A percentile compares a stretch with the other conserved stretches of the same genome.
phyloP scores from a whole-genome alignment of 2,113 vertebrate genomes.

The Pluvialis apricaria region DNA sequence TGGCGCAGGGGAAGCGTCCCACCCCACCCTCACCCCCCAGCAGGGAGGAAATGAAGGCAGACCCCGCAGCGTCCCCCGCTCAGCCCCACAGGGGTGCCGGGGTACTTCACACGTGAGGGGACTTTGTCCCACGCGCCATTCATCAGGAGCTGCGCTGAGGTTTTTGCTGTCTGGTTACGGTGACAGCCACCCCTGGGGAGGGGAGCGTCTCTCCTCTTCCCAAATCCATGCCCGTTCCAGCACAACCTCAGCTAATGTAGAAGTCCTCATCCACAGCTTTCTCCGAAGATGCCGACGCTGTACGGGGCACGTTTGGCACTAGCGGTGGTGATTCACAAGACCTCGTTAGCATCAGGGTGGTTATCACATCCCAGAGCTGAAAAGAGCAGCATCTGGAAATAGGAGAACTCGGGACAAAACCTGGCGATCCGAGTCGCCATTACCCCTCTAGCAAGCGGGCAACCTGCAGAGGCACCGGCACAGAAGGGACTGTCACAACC shows the following conservation, averaged over 20 bases:
- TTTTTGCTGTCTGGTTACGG: not conserved
- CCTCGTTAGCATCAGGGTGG: too few species aligned
- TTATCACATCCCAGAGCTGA: not conserved
- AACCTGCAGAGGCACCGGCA: not conserved
- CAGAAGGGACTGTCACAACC: not conserved
- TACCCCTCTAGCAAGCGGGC: not conserved
- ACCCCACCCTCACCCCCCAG: not conserved
- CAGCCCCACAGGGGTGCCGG: not conserved
- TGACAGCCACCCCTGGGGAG: not conserved
- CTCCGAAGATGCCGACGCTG: fast-evolving
- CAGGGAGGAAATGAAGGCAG: not conserved
- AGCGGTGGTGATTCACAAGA: not conserved
- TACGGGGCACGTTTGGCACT: fast-evolving
- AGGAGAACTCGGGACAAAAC: not conserved
- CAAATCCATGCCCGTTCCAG: not conserved
- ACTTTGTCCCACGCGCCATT: not conserved
- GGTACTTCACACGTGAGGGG: fast-evolving
- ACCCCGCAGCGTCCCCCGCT: fast-evolving
- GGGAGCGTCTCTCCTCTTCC: not conserved
- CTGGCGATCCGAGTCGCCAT: fast-evolving
- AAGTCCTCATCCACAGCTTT: not conserved
- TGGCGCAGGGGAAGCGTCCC: not conserved
- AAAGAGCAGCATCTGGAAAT: not conserved
- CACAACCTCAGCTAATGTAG: not conserved
- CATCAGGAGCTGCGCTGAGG: not conserved